phyloP scores from a whole-genome alignment of 2,797 vertebrate genomes.

The Florisuga fusca region DNA sequence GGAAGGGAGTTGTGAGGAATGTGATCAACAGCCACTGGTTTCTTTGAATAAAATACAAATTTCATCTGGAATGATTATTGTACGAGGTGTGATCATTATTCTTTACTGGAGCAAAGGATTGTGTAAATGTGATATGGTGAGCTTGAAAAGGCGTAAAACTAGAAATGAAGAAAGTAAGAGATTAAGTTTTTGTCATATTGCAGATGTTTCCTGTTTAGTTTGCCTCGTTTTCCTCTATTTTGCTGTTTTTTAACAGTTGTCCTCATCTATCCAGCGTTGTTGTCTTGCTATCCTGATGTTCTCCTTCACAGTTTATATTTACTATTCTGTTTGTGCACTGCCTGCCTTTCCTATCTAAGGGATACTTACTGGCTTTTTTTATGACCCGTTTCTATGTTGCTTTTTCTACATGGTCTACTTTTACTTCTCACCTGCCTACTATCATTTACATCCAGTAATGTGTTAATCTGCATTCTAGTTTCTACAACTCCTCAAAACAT shows the following conservation, averaged over 20 bases:
- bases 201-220: neutral
- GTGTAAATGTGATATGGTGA: neutral
- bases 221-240: neutral
- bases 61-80: neutral
- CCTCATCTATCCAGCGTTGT: neutral
- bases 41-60: neutral
- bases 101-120: neutral
- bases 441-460: neutral
- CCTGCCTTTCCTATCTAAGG: neutral
- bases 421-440: constrained; percentile 1
- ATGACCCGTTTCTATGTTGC: constrained; percentile 21
- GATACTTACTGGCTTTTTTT: constrained; percentile 28
- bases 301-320: constrained; percentile 25
- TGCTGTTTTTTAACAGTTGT: neutral
- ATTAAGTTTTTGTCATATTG: neutral
- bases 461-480: neutral
- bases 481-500: neutral
- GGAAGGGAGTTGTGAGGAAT: neutral
- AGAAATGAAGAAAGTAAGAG: neutral
- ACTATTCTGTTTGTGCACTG: neutral
- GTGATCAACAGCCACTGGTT: neutral
- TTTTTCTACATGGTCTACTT: neutral
- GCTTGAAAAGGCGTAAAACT: neutral
- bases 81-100: neutral
- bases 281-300: neutral